Evolutionary conservation across 2,797 vertebrate genomes (phyloP), one percentile per base, ranked within the genome.

Genomic region (Chrosomus eos): DNA sequence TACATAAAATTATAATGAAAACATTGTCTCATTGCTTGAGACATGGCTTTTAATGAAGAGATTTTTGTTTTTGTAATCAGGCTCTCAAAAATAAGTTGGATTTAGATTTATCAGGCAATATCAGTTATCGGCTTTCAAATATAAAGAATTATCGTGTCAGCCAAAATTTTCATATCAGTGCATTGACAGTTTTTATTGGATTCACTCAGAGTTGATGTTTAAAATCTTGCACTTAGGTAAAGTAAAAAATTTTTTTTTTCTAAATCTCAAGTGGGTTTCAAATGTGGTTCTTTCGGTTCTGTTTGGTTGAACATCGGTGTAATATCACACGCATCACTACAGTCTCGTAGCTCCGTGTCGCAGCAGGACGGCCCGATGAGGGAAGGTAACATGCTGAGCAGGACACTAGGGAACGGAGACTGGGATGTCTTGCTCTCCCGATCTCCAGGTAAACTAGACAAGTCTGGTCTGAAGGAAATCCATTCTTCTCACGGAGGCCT

Each of bases 371-470:
- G 67, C 40, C 10, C n/a, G 7, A 71, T 58, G n/a, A 51, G 45
- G 53, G 64, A 43, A 21, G 33, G n/a, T 18, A 62, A 48, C 11
- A 31, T 14, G 68, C 53, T 33, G 68, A 81, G 18, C 79, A 5
- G 51, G 67, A 60, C 53, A 45, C 11, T 6, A 58, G 38, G 51
- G n/a, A 81, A 23, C 0, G 10, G n/a, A 58, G 28, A 62, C 26
- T 72, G 1, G 21, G 40, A 82, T 31, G 53, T 33, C 36, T 72
- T 72, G 53, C 38, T 14, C 26, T 60, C 53, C 6, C 4, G 68
- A 23, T 82, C 55, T 64, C 55, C 8, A 36, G 70, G 81, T 55
- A 74, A 40, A 21, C 76, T 43, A 23, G 40, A 48, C 40, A 31
- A 7, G 55, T 31, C 68, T 45, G 68, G 58, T 45, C 53, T 62